phyloP scores from a whole-genome alignment of 2,113 vertebrate species.

The Pan paniscus region DNA sequence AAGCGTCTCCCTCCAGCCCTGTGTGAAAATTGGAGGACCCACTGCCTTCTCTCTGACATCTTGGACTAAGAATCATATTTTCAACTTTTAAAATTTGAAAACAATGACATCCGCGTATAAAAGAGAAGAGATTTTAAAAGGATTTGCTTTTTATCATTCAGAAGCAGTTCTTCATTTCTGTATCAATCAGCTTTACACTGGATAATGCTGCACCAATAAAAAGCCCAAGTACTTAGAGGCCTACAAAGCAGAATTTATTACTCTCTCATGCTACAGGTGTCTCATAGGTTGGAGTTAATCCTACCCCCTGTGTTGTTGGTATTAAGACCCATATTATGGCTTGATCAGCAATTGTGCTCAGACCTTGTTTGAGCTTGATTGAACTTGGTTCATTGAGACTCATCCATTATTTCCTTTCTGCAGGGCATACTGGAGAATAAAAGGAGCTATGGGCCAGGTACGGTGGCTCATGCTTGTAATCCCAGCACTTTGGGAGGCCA shows the following conservation, averaged over 20 bases:
- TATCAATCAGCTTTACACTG: too few species aligned
- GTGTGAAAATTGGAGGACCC: neutral
- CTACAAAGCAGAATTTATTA: neutral
- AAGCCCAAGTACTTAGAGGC: neutral
- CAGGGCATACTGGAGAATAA: neutral
- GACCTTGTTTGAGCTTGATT: neutral
- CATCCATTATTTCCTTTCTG: neutral
- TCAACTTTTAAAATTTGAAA: neutral
- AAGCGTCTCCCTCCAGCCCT: neutral
- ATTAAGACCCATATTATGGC: too few species aligned
- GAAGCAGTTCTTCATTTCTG: neutral
- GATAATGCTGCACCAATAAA: neutral
- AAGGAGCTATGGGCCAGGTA: neutral
- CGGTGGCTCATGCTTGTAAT: too few species aligned
- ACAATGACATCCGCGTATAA: neutral
- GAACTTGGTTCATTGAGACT: neutral
- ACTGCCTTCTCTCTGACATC: neutral
- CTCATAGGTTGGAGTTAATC: neutral
- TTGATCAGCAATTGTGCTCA: neutral
- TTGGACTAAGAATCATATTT: neutral
- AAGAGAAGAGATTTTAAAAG: neutral
- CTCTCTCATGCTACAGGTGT: neutral
- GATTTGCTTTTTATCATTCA: neutral
- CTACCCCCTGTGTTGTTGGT: neutral
- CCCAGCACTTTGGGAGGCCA: too few species aligned